Base-by-base conservation (phyloP, 2,888 invertebrate species). In the Molanna angustata region DNA sequence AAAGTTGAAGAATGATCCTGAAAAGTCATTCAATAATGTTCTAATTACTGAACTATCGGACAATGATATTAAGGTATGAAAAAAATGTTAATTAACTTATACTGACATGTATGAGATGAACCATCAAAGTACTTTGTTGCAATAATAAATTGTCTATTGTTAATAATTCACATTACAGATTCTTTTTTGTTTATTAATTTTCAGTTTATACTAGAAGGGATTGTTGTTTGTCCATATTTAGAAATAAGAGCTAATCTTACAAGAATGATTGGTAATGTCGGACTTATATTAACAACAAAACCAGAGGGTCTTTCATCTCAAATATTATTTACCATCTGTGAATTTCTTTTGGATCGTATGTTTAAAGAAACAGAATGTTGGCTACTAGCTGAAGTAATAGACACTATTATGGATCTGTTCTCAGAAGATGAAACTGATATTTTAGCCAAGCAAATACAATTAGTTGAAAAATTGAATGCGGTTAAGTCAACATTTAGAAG, bases 331-430 rank as follows among this genome's bases (percentile, higher is more conserved):
- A 55, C 61, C 19, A 78, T 84, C 41, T 75, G 81, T 1, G 72
- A 76, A 31, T 85, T 85, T 64, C 76, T 88, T 60, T 61, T 87
- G 33, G 82, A 83, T 22, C 76, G 80, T 55, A 72, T 74, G 1
- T 73, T 71, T n/a, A 78, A 78, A 61, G 86, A 87, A 63, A 69
- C 72, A 16, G 83, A 85, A 57, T 79, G 85, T 4, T 86, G 86
- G 84, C 81, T 88, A 3, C 71, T 84, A 27, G 86, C 88, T 0
- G 90, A 90, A 71, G 81, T 85, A 2, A 66, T 89, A 32, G 90
- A 90, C 64, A 82, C 85, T 1, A 64, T 89, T 19, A 85, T 89
- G 69, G 90, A 90, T 65, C 78, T 90, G 60, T 90, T 86, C 68
- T 80, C 85, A 0, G 88, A 88, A 64, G 89, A 90, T 64, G 84